phyloP scores from a whole-genome alignment of 1,140 invertebrate species.

The Ladona fulva region DNA sequence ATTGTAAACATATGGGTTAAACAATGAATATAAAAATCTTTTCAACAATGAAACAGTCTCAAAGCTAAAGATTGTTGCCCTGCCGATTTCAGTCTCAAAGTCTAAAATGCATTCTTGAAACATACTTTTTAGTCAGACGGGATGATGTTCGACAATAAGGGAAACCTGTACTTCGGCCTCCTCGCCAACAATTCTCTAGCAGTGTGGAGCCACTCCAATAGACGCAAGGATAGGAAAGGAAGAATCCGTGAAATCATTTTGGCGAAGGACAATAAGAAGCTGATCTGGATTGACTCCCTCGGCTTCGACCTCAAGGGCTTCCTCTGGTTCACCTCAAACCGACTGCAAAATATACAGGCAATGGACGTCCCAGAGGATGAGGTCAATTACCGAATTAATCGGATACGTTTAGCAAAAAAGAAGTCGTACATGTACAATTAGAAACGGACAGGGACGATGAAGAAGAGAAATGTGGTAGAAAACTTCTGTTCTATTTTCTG shows the following conservation, averaged over 20 bases:
- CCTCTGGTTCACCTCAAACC: slow-evolving; percentile 4
- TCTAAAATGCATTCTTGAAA: too few species aligned
- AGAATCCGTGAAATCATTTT: neutral
- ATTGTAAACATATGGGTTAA: too few species aligned
- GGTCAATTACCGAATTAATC: neutral
- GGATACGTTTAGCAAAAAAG: neutral
- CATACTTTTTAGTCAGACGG: neutral
- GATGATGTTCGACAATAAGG: neutral
- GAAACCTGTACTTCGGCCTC: neutral
- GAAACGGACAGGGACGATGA: too few species aligned
- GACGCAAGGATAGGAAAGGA: neutral
- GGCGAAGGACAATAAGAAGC: neutral
- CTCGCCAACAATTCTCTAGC: neutral
- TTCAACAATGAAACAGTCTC: too few species aligned
- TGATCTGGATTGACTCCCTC: neutral
- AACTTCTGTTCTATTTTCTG: too few species aligned
- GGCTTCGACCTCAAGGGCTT: neutral
- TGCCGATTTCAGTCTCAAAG: too few species aligned
- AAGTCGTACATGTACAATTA: neutral
- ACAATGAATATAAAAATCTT: too few species aligned
- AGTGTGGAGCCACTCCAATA: neutral
- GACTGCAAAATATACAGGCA: slow-evolving; percentile 1
- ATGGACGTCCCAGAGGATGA: neutral
- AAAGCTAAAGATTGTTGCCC: too few species aligned
- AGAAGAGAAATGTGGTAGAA: too few species aligned